These are phyloP conservation scores for Vipera latastei DNA, from an alignment of 2,797 vertebrate genomes.

Conservation along the genomic window DNA sequence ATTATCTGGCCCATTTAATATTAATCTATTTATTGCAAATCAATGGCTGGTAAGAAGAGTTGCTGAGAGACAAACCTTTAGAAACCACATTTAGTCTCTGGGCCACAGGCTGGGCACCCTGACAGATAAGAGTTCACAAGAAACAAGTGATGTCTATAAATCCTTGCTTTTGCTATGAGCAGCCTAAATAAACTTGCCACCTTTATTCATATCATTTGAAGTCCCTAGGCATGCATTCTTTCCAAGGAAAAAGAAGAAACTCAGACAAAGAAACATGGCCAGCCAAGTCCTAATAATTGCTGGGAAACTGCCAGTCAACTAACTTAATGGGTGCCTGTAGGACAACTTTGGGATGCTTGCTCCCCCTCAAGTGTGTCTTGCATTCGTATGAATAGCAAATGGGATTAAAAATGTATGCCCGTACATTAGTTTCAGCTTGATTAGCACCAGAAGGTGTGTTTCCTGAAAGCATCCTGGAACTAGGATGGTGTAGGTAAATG, in stretches of 20 bases:
- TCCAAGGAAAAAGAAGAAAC: constrained; percentile 9
- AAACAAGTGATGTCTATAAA: background rate
- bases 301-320: background rate
- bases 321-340: background rate
- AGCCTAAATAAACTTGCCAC: background rate
- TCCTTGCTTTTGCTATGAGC: background rate
- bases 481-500: background rate
- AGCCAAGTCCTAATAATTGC: background rate
- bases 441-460: background rate
- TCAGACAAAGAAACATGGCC: background rate
- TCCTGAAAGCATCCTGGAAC: background rate
- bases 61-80: background rate
- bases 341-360: background rate
- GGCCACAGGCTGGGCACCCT: background rate
- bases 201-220: background rate
- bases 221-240: background rate
- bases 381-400: background rate
- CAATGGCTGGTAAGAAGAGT: background rate
- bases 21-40: background rate
- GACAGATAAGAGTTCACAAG: background rate
- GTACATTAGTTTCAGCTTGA: background rate
- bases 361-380: background rate
- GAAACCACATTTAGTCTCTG: background rate
- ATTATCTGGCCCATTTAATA: background rate
- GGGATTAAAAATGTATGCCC: constrained; percentile 14